A percentile compares a stretch with the other conserved stretches of the same genome.
These are phyloP conservation scores for Dasyprocta punctata DNA, from an alignment of 2,113 vertebrate species.

Conservation along the genomic window DNA sequence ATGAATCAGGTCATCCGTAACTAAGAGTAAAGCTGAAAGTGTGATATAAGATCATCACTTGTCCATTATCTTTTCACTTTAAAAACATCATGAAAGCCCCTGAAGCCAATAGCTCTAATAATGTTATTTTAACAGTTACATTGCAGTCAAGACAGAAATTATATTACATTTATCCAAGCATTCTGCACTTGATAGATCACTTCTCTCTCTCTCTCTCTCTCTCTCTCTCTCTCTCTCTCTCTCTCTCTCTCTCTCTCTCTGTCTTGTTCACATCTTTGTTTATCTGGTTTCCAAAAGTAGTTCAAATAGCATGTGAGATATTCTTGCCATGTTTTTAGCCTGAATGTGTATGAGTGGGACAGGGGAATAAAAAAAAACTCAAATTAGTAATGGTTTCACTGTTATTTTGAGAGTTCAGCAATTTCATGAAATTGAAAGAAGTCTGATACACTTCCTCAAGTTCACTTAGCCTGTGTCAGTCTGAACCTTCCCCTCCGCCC, in stretches of 20 bases:
- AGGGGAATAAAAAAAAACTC: neutral
- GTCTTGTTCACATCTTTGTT: neutral
- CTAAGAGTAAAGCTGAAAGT: neutral
- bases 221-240: neutral
- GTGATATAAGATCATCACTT: neutral
- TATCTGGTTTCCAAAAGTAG: neutral
- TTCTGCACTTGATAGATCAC: neutral
- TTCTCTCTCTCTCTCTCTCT: neutral
- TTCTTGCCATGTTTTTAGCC: neutral
- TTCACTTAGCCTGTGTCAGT: neutral
- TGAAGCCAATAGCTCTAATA: neutral
- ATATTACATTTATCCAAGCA: neutral
- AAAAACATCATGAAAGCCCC: neutral
- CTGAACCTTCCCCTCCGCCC: neutral
- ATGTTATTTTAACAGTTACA: neutral
- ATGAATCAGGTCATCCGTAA: neutral
- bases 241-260: too few relatives aligned
- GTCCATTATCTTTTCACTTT: neutral
- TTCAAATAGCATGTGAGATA: neutral
- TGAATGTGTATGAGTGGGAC: neutral
- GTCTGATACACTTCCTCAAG: neutral
- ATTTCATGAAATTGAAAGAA: neutral
- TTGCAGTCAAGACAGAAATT: neutral
- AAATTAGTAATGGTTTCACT: neutral
- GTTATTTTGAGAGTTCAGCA: neutral